phyloP scores from a whole-genome alignment of 1,140 invertebrate genomes.

The Stratiolaelaps scimitus region DNA sequence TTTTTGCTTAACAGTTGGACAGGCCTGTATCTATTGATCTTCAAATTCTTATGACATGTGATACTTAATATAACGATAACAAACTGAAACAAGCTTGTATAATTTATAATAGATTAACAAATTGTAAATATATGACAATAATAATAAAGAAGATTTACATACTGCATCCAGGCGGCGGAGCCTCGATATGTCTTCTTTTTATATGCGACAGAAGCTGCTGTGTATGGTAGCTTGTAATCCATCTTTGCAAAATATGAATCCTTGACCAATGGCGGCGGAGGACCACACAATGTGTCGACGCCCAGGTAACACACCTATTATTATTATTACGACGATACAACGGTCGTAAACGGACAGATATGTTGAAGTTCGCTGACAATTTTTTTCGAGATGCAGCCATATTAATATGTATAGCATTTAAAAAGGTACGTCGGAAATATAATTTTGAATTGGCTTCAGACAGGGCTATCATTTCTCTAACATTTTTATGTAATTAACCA shows the following conservation, averaged over 20 bases:
- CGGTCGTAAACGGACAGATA: no score
- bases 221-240: constrained; percentile 51
- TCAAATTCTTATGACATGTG: no score
- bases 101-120: background rate
- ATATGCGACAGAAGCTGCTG: constrained; percentile 50
- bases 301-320: constrained; percentile 51
- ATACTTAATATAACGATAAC: constrained; percentile 9
- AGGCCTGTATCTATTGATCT: background rate
- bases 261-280: constrained; percentile 50
- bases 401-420: no score
- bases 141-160: constrained; percentile 36
- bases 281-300: constrained; percentile 49
- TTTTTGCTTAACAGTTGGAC: background rate
- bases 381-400: no score
- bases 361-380: no score
- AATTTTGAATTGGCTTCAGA: no score
- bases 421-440: no score
- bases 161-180: constrained; percentile 53
- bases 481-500: background rate
- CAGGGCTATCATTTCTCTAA: no score
- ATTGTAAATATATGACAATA: background rate
- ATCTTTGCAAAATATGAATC: constrained; percentile 51
- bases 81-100: constrained; percentile 10
- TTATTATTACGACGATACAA: background rate
- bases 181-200: constrained; percentile 53